Base-by-base conservation (phyloP, 1,140 invertebrate genomes). In the Drosophila neocordata region DNA sequence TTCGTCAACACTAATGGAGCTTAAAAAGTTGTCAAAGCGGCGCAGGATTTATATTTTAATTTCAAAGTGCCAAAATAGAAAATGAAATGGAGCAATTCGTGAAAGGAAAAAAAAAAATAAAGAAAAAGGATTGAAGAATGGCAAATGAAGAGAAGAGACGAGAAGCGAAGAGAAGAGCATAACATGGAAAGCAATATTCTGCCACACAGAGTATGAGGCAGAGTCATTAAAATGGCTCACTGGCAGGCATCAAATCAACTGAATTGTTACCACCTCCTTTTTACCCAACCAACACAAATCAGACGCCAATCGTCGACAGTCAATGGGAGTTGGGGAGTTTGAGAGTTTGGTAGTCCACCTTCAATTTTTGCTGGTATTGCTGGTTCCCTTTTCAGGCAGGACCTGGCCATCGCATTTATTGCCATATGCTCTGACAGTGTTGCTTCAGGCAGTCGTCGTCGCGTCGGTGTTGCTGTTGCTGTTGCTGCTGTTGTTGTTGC, bases 21-120 rank as follows among this genome's bases (percentile, higher is more conserved):
- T 87, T 87, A 87, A 87, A 87, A 87, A 87, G 82, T 88, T 87
- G 82, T 82, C 82, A 85, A 85, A 85, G 81, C 81, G 78, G 65
- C 73, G 81, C 82, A 79, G 83, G 82, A 79, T 82, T 85, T 85
- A 76, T 87, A 88, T 87, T 87, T 87, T 87, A 87, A 87, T 87
- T 87, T 87, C 78, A 76, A 68, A 78, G 83, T 78, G 83, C 70
- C 74, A 87, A 75, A 87, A 88, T 88, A 82, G 71, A 88, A 87
- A 87, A 87, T 78, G 69, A 78, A 84, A 84, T 81, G 82, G 77
- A 56, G 65, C 70, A 74, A 53, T 58, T 37, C 34, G 51, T 18
- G 44, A 57, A 2, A 20, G 13, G 18, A 8, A 9, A 48, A 11
- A 13, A 1, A 11, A 27, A 12, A 0, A n/a, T 6, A 31, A 31